Percentiles rank a stretch among this genome's conserved stretches.
These are phyloP conservation scores for Eublepharis macularius DNA, from an alignment of 2,113 vertebrate genomes.

Conservation along the genomic window DNA sequence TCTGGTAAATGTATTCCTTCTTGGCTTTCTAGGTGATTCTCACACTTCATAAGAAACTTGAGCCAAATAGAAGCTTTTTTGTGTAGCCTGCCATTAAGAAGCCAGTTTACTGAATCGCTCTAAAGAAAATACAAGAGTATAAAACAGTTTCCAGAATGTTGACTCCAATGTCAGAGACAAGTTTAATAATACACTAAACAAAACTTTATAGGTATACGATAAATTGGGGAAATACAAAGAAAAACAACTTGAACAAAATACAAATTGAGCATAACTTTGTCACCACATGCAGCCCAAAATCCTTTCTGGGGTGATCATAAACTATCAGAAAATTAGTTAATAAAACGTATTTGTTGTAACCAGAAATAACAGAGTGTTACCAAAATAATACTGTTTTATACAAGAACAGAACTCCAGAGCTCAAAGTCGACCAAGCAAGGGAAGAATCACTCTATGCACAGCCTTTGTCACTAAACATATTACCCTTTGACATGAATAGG, in stretches of 20 bases:
- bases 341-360: constrained; percentile 8
- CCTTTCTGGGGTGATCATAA: not conserved
- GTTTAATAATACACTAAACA: constrained; percentile 38
- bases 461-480: not conserved
- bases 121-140: constrained; percentile 23
- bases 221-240: constrained; percentile 33
- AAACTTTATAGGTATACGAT: constrained; percentile 39
- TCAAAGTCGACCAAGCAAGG: not conserved
- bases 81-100: constrained; percentile 16
- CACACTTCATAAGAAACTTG: constrained; percentile 37
- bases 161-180: constrained; percentile 25
- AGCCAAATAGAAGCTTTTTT: constrained; percentile 51
- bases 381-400: not conserved
- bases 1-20: not conserved
- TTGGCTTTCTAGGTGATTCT: constrained; percentile 25
- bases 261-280: constrained; percentile 29
- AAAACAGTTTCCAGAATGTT: constrained; percentile 49
- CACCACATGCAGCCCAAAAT: not conserved
- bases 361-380: not conserved
- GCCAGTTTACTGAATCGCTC: constrained; percentile 46
- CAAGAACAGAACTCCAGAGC: not conserved
- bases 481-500: not conserved
- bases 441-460: not conserved
- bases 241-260: constrained; percentile 19
- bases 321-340: constrained; percentile 12